Evolutionary conservation across 2,888 invertebrate species (phyloP).

Genomic region (Arctia plantaginis): DNA sequence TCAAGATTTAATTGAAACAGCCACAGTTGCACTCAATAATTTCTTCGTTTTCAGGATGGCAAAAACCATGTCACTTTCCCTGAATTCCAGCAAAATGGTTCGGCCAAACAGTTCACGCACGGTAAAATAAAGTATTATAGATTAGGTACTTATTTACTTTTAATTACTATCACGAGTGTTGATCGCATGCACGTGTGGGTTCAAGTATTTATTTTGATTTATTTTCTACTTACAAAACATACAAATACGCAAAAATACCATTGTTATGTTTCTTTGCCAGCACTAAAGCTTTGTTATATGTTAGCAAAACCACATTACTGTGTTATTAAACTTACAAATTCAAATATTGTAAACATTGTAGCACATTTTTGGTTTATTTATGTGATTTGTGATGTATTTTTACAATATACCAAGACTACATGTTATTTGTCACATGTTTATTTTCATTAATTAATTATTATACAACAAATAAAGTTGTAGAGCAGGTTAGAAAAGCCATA

Average conservation of each 20-base stretch:
- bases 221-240: constrained; percentile 51
- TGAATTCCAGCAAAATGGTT: constrained; percentile 95
- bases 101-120: constrained; percentile 95
- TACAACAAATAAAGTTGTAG: neutral
- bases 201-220: constrained; percentile 68
- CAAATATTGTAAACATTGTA: constrained; percentile 35
- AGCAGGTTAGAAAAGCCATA: neutral
- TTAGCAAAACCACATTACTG: constrained; percentile 44
- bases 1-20: no score
- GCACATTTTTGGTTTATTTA: constrained; percentile 41
- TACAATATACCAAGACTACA: neutral
- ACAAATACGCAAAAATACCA: constrained; percentile 44
- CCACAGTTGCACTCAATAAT: neutral
- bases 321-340: constrained; percentile 27
- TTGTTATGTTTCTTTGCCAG: constrained; percentile 65
- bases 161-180: constrained; percentile 83
- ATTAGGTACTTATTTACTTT: constrained; percentile 88
- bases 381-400: constrained; percentile 13
- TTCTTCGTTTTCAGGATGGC: constrained; percentile 88
- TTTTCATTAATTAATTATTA: neutral
- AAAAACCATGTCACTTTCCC: constrained; percentile 96
- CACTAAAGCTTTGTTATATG: constrained; percentile 68
- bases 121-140: constrained; percentile 92
- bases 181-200: constrained; percentile 85
- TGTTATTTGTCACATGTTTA: neutral